These are phyloP conservation scores for Onychomys arenicola DNA, from an alignment of 2,797 vertebrate genomes.

Conservation along the genomic window DNA sequence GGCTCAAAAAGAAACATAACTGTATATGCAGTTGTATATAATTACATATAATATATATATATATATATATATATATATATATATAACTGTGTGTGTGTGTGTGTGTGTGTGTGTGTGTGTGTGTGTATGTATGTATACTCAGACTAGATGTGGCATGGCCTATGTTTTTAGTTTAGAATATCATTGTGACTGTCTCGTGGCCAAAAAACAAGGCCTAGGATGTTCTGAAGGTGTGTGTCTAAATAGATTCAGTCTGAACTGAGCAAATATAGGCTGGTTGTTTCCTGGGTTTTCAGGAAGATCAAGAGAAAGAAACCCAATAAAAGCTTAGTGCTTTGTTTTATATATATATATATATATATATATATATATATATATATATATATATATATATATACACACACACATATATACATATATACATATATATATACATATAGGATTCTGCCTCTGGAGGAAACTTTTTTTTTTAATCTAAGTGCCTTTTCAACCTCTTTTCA, in stretches of 20 bases:
- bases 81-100: no score
- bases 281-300: not conserved
- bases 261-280: not conserved
- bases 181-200: not conserved
- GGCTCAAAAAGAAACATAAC: not conserved
- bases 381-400: no score
- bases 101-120: no score
- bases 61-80: no score
- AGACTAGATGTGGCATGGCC: not conserved
- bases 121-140: no score
- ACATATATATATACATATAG: not conserved
- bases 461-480: not conserved
- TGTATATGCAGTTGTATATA: no score
- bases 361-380: no score
- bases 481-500: not conserved
- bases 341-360: no score
- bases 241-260: not conserved
- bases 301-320: conserved; percentile 9
- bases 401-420: no score
- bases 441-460: not conserved
- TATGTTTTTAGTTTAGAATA: not conserved
- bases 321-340: not conserved
- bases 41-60: no score
- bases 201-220: not conserved
- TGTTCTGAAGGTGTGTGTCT: not conserved